phyloP scores from a whole-genome alignment of 2,113 vertebrate species.

The Pseudopipra pipra region DNA sequence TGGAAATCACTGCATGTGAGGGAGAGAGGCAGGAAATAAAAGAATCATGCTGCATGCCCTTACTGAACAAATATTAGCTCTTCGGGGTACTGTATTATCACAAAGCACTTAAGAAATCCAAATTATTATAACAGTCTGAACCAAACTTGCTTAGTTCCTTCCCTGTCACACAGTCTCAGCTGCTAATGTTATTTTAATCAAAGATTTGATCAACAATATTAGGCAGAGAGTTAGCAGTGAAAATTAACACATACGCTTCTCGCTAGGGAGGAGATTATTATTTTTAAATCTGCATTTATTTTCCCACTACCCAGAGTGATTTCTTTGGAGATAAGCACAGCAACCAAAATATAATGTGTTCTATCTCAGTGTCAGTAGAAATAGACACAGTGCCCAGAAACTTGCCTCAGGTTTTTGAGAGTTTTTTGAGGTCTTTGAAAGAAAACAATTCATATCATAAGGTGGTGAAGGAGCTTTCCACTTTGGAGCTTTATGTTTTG shows the following conservation, averaged over 20 bases:
- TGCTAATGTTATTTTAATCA: conserved; percentile 47
- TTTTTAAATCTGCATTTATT: conserved; percentile 30
- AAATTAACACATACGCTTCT: neutral
- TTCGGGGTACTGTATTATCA: conserved; percentile 28
- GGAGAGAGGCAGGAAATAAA: conserved; percentile 36
- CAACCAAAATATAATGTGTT: neutral
- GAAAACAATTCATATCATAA: neutral
- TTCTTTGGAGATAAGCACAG: neutral
- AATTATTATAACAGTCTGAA: neutral
- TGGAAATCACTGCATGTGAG: neutral
- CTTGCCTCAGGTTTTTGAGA: neutral
- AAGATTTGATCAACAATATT: conserved; percentile 51
- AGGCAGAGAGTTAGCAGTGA: conserved; percentile 8
- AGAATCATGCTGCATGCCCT: conserved; percentile 15
- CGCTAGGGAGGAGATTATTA: neutral
- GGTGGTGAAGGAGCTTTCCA: neutral
- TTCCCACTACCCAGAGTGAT: neutral
- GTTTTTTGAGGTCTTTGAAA: neutral
- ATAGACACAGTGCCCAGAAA: neutral
- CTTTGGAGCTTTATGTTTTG: neutral
- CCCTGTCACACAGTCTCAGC: neutral
- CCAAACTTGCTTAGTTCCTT: neutral
- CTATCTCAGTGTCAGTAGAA: neutral
- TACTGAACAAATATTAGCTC: conserved; percentile 41
- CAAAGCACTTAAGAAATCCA: conserved; percentile 30